These are phyloP conservation scores for Dasyprocta punctata DNA, from an alignment of 2,113 vertebrate genomes.

Conservation along the genomic window DNA sequence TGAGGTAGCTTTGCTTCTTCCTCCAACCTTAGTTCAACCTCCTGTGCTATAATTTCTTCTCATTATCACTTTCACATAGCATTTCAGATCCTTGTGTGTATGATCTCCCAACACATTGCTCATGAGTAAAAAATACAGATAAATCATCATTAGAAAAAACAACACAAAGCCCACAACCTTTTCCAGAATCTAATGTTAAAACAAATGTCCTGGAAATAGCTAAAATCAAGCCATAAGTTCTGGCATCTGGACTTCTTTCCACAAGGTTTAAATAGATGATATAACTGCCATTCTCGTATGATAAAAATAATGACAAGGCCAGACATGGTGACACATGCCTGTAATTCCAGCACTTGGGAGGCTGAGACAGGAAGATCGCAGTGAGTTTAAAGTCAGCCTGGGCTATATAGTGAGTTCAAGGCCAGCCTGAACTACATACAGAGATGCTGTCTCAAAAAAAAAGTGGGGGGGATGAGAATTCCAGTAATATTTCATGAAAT, in stretches of 20 bases:
- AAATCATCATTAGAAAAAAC: constrained; percentile 20
- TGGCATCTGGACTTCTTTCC: neutral
- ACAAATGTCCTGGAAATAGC: constrained; percentile 49
- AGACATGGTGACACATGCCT: neutral
- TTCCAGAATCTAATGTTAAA: constrained; percentile 44
- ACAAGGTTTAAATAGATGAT: neutral
- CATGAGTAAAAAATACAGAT: neutral
- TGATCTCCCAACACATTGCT: neutral
- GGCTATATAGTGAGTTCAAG: neutral
- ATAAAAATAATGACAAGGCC: neutral
- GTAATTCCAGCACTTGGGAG: neutral
- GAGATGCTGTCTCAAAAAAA: neutral
- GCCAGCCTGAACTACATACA: neutral
- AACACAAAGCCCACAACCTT: neutral
- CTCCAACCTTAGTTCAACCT: neutral
- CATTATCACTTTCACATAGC: neutral
- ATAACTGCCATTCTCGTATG: neutral
- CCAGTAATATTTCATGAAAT: constrained; percentile 17
- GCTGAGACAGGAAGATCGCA: neutral
- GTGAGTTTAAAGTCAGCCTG: neutral
- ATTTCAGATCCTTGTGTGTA: neutral
- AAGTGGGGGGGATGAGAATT: too few relatives aligned
- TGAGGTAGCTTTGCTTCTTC: neutral
- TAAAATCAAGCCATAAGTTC: constrained; percentile 50
- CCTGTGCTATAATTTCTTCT: neutral